These are phyloP conservation scores for Melopsittacus undulatus DNA, from an alignment of 2,797 vertebrate species.

Conservation along the genomic window DNA sequence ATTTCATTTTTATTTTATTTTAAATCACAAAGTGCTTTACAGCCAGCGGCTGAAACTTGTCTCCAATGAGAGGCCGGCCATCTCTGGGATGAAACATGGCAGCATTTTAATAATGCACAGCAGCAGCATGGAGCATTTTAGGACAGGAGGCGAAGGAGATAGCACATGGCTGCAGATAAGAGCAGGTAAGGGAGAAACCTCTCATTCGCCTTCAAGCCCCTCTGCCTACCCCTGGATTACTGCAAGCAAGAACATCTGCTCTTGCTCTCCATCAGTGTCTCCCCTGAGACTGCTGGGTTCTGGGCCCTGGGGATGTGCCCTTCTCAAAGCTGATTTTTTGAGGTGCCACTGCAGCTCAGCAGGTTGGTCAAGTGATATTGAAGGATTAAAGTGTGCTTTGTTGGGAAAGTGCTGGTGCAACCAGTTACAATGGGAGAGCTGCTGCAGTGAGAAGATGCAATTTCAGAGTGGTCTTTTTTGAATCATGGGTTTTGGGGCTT, in stretches of 20 bases:
- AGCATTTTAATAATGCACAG: conserved; percentile 52
- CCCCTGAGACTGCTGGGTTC: not conserved
- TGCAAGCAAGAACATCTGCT: accelerated
- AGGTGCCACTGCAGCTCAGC: not conserved
- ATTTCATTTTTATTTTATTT: not conserved
- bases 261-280: not conserved
- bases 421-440: not conserved
- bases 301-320: not conserved
- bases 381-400: not conserved
- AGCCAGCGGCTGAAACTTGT: not conserved
- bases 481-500: not conserved
- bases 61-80: not conserved
- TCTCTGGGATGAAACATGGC: conserved; percentile 42
- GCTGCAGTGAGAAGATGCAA: not conserved
- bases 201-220: not conserved
- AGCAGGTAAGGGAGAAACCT: not conserved
- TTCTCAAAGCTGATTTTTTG: not conserved
- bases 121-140: conserved; percentile 6
- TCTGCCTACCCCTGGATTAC: not conserved
- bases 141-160: not conserved
- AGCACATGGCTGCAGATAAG: not conserved
- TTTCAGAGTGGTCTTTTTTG: not conserved
- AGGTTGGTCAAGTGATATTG: not conserved
- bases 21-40: not conserved
- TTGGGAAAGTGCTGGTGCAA: not conserved